Evolutionary conservation across 2,888 invertebrate species (phyloP), one percentile per base, ranked within the genome.

Genomic region (Cerastis leucographa): DNA sequence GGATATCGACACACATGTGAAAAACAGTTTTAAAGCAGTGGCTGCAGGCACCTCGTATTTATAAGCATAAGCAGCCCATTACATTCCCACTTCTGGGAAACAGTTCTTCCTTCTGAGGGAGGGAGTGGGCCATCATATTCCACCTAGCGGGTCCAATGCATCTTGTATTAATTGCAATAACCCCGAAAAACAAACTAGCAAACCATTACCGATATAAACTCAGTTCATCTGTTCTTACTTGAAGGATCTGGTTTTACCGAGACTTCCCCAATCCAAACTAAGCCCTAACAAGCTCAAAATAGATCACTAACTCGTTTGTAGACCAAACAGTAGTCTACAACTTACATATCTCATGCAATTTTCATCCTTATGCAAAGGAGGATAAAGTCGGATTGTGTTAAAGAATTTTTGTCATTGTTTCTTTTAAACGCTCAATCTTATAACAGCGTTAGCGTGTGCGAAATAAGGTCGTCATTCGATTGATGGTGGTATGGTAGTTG

Each of bases 401-500:
- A 66, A 78, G 11, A 62, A 35, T 71, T 67, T 76, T 71, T 35
- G 79, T 79, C 80, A 83, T 88, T 86, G 87, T 85, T 85, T 81
- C 83, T 71, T 68, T 25, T 59, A 2, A 49, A 42, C 14, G 14
- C 4, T 2, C 1, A 25, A 71, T 40, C 11, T 12, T 49, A 81
- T 71, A 75, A 44, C 19, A 51, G 49, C 65, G 81, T 74, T 87
- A 72, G 56, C 0, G 0, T 0, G 0, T 4, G 2, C 6, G 9
- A 9, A 0, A 54, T 85, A 86, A 71, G 62, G 88, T 69, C 11
- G 54, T 71, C 11, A 72, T 81, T 89, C 56, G 46, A 12, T 54
- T 77, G 82, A 19, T 56, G 65, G 51, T 54, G 25, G 46, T 70
- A 83, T 75, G 79, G 81, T 75, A 76, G 87, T 90, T 94, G 87